Percentiles rank a stretch among this genome's conserved stretches.
Evolutionary conservation across 2,797 vertebrate species (phyloP).

Genomic region (Rhynchotus rufescens): DNA sequence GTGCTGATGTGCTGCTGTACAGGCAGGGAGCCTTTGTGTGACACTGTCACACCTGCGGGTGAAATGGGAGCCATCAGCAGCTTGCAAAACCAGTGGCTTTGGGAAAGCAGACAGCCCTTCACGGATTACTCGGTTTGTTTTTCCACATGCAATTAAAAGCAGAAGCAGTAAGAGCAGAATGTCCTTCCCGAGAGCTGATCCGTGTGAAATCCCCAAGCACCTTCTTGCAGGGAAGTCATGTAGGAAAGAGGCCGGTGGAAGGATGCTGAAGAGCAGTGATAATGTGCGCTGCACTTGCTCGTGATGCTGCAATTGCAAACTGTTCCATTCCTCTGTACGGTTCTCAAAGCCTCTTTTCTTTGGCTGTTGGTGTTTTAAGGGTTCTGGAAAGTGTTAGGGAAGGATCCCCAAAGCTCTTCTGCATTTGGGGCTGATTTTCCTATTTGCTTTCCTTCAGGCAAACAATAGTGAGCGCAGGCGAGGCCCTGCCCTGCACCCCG

Average conservation of each 20-base stretch:
- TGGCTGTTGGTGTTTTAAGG: neutral
- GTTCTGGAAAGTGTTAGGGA: neutral
- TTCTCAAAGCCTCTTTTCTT: neutral
- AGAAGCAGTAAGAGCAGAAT: neutral
- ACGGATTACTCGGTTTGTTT: neutral
- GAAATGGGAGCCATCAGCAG: constrained; percentile 5
- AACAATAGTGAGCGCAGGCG: neutral
- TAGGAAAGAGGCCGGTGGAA: neutral
- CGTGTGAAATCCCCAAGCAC: constrained; percentile 10
- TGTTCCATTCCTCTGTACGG: neutral
- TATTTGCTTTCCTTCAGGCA: neutral
- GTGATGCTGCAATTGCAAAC: neutral
- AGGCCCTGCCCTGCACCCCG: neutral
- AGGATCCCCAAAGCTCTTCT: neutral
- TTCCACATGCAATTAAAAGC: neutral
- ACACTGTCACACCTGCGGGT: constrained; percentile 19
- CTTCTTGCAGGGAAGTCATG: neutral
- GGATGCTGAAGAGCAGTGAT: neutral
- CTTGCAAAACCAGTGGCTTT: neutral
- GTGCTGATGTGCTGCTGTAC: neutral
- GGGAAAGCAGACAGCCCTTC: neutral
- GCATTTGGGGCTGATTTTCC: neutral
- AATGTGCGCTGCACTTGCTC: neutral
- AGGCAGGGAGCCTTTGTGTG: constrained; percentile 50
- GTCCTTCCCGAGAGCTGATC: constrained; percentile 35